Base-by-base conservation (phyloP, 2,797 vertebrate species). In the Oceanodroma leucorhoa region DNA sequence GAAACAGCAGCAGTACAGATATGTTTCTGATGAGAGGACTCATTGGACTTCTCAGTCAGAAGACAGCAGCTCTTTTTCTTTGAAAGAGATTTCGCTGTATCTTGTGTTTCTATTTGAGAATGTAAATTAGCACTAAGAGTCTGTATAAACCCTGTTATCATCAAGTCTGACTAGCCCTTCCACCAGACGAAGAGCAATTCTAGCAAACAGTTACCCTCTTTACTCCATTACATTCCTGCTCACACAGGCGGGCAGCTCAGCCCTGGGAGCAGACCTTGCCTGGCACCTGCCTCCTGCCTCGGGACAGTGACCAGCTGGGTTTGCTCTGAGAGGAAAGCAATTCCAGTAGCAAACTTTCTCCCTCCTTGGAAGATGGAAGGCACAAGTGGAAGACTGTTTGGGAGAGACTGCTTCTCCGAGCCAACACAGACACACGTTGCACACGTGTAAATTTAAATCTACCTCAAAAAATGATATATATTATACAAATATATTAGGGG, bases 241-340 rank as follows among this genome's bases (percentile, higher is more conserved):
- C n/a, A 6, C 4, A 6, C 0, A 4, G 15, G 17, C 32, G 45
- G 50, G n/a, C 36, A 51, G 19, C 29, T 0, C 15, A 55, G 22
- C 32, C 29, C 2, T 26, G 23, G 41, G 7, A 32, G n/a, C 34
- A 38, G 43, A 58, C 4, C 30, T n/a, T 81, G 38, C 16, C 48
- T 3, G 0, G 11, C n/a, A 46, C 20, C 45, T 14, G 1, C 5
- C 17, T 51, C 2, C 0, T n/a, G 40, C 21, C 57, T n/a, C 0
- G 0, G 32, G 36, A 46, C 14, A 32, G 11, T 3, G 45, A 8
- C 26, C 62, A 67, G 57, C 34, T 88, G 77, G 27, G 30, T 57
- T 54, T 72, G 50, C 65, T 81, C 72, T 43, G 75, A 32, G 24
- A 65, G 14, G 7, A 88, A 83, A 72, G 27, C 5, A 34, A 45